A percentile compares a stretch with the other conserved stretches of the same genome.
Conservation (phyloP, 2,113 vertebrate genomes). For the Okapia johnstoni region DNA sequence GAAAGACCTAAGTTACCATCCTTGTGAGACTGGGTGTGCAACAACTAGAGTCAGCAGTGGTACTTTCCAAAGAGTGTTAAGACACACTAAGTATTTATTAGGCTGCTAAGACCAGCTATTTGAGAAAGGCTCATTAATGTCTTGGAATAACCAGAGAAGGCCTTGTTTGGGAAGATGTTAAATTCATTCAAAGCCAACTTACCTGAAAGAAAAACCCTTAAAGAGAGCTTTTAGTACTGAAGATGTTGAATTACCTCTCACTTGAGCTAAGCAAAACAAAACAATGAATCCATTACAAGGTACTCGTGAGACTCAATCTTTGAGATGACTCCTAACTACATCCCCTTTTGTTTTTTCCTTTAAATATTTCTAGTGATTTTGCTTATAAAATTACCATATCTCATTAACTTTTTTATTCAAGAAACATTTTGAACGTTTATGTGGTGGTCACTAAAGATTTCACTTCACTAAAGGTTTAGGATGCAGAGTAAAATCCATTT, state of each 20-base stretch:
- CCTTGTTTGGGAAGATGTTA: constrained; percentile 26
- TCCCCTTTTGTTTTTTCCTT: background rate
- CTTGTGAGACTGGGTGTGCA: background rate
- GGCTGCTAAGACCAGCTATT: background rate
- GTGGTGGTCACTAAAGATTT: background rate
- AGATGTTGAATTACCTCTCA: constrained; percentile 50
- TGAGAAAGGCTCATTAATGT: constrained; percentile 1
- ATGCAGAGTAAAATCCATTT: background rate
- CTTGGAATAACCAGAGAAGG: background rate
- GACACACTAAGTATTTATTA: background rate
- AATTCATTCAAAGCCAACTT: constrained; percentile 50
- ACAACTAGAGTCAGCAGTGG: background rate
- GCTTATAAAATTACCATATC: too few species aligned
- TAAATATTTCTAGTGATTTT: constrained; percentile 11
- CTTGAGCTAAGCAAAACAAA: constrained; percentile 58
- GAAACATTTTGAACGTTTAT: background rate
- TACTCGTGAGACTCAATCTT: constrained; percentile 14
- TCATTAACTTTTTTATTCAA: constrained; percentile 10
- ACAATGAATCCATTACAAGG: constrained; percentile 41
- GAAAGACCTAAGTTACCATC: background rate
- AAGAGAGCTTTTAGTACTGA: constrained; percentile 47
- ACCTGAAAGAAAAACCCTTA: constrained; percentile 47
- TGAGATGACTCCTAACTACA: background rate
- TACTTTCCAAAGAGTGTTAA: background rate
- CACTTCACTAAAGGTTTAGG: background rate